Evolutionary conservation across 2,888 invertebrate species (phyloP).

Genomic region (Portevinia maculata): DNA sequence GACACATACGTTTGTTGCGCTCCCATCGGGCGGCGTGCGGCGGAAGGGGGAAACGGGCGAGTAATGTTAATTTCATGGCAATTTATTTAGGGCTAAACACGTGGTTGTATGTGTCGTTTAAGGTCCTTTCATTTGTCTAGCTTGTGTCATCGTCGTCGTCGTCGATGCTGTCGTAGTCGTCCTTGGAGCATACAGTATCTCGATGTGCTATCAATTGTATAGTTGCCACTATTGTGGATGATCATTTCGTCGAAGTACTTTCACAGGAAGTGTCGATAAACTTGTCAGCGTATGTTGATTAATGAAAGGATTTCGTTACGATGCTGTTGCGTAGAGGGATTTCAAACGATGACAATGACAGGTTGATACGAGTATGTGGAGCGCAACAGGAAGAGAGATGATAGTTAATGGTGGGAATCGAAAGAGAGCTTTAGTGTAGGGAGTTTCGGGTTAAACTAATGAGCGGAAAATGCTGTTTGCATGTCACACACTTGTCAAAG

Average conservation of each 20-base stretch:
- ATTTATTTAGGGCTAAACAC: conserved; percentile 70
- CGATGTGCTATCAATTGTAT: conserved; percentile 37
- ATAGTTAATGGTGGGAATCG: conserved; percentile 58
- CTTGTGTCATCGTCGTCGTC: conserved; percentile 10
- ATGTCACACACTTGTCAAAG: conserved; percentile 18
- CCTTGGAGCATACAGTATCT: conserved; percentile 17
- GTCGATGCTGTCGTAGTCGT: neutral
- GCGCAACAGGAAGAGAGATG: conserved; percentile 42
- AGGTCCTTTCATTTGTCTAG: conserved; percentile 48
- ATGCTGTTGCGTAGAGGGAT: conserved; percentile 65
- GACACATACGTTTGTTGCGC: neutral
- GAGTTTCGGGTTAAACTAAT: conserved; percentile 16
- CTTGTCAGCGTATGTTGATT: conserved; percentile 72
- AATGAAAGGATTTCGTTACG: conserved; percentile 67
- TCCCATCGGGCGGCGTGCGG: neutral
- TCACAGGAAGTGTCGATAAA: conserved; percentile 68
- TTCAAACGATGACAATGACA: conserved; percentile 53
- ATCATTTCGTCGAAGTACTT: conserved; percentile 63
- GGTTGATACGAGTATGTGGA: conserved; percentile 11
- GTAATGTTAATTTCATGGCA: conserved; percentile 73
- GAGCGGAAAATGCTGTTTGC: conserved; percentile 30
- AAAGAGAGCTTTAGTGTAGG: conserved; percentile 21
- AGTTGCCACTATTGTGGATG: conserved; percentile 26
- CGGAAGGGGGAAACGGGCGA: conserved; percentile 27
- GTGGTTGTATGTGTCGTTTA: conserved; percentile 46